Conservation (phyloP, 2,113 vertebrate species). For the Dipodomys ordii region DNA sequence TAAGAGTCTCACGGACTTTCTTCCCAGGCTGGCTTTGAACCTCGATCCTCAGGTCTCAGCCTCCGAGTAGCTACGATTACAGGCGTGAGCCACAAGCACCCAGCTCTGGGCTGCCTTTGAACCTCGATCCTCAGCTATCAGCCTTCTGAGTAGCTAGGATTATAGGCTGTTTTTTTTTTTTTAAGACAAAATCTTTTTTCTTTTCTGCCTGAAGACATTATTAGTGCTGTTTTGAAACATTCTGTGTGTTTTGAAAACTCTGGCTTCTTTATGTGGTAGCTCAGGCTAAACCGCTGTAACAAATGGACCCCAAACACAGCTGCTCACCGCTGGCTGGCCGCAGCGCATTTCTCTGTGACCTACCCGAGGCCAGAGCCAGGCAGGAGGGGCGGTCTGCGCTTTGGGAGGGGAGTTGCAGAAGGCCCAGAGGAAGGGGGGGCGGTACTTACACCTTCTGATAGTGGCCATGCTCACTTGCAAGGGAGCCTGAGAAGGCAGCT, state of each 20-base stretch:
- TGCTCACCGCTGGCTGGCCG: background rate
- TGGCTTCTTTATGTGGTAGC: background rate
- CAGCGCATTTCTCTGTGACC: background rate
- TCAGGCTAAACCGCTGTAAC: background rate
- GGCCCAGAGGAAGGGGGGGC: too few species aligned
- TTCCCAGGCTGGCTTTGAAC: too few species aligned
- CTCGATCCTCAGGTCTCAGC: too few species aligned
- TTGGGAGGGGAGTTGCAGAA: too few species aligned
- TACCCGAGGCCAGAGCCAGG: rapidly evolving
- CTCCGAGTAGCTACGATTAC: too few species aligned
- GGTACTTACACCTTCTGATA: background rate
- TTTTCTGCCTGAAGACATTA: background rate
- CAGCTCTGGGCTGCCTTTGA: too few species aligned
- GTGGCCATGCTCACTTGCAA: background rate
- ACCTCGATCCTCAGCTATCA: too few species aligned
- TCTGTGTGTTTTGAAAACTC: background rate
- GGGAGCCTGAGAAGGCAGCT: rapidly evolving
- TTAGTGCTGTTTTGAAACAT: background rate
- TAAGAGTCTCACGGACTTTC: too few species aligned
- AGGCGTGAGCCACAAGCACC: too few species aligned
- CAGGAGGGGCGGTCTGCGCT: too few species aligned
- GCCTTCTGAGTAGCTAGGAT: too few species aligned
- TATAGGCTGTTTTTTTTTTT: background rate
- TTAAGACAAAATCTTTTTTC: background rate
- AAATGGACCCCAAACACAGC: background rate